Conservation (phyloP, 2,888 invertebrate genomes). For the Pterostichus niger region DNA sequence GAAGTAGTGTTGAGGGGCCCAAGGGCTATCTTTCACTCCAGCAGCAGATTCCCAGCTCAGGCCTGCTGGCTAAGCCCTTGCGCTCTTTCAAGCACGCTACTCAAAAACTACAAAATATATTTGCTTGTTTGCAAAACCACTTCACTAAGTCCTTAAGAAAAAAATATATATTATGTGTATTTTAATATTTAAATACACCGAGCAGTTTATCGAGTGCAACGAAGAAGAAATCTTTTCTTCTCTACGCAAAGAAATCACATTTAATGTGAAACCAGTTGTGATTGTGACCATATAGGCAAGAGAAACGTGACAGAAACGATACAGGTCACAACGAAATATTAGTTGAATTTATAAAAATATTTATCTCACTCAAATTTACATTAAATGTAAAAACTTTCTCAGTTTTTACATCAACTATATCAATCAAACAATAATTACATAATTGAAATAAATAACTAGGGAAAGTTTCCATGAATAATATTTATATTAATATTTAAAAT, state of each 20-base stretch:
- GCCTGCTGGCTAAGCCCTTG: no score
- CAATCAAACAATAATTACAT: not conserved
- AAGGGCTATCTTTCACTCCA: constrained; percentile 9
- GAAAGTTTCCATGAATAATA: constrained; percentile 8
- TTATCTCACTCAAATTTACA: no score
- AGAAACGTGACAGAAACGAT: constrained; percentile 54
- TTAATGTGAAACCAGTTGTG: constrained; percentile 23
- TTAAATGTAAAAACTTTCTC: no score
- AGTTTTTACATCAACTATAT: not conserved
- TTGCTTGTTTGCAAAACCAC: constrained; percentile 16
- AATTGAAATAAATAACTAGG: no score
- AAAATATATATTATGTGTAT: not conserved
- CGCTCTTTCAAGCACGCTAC: not conserved
- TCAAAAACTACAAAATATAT: constrained; percentile 12
- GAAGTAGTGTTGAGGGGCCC: not conserved
- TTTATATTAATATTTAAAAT: constrained; percentile 4
- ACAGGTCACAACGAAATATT: constrained; percentile 55
- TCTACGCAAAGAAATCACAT: not conserved
- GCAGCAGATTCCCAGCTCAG: not conserved
- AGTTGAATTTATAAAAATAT: constrained; percentile 3
- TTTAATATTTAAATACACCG: not conserved
- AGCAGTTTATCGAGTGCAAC: not conserved
- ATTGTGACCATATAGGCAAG: constrained; percentile 53
- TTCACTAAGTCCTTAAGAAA: not conserved
- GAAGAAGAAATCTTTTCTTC: constrained; percentile 21